Base-by-base conservation (phyloP, 2,888 invertebrate species). In the Chydorus sphaericus region DNA sequence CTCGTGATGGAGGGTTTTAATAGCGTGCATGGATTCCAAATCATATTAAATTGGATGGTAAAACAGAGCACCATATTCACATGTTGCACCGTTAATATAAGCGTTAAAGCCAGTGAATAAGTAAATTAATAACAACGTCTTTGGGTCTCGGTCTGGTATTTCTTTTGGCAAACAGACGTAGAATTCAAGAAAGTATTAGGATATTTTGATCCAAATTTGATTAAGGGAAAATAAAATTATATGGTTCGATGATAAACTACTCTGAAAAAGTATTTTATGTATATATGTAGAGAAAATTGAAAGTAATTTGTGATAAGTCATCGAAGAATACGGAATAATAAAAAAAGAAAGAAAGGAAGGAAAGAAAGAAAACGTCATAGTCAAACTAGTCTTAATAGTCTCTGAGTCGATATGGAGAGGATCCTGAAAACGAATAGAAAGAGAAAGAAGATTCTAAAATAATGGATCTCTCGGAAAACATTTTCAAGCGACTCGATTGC, bases 381-480 rank as follows among this genome's bases (percentile, higher is more conserved):
- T 51, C 51, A 51, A 48, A 51, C n/a, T 54, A n/a, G 36, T 67
- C 69, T 69, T 71, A 71, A 68, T 71, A 71, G 69, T 71, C 71
- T 71, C 71, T 70, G 67, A 71, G 71, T 70, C 71, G 70, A 69
- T 71, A 71, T 70, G 70, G 67, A 68, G 71, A 69, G 69, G 71
- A 70, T 70, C 71, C 71, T 71, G 71, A 62, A 71, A 71, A 70
- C 70, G 48, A 68, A 63, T n/a, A n/a, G n/a, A n/a, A 62, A 70
- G 65, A 64, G 63, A 58, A 58, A 58, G 58, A 51, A 55, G 52
- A 51, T 55, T 44, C 51, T 44, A 48, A 44, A 18, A 44, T 26
- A 39, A 3, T 3, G 8, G 44, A 44, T 20, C 44, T 44, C 23
- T 8, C n/a, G 39, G 8, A 39, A 18, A 18, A 39, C 39, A 7